Conservation (phyloP, 2,113 vertebrate genomes). For the Etia nguti region DNA sequence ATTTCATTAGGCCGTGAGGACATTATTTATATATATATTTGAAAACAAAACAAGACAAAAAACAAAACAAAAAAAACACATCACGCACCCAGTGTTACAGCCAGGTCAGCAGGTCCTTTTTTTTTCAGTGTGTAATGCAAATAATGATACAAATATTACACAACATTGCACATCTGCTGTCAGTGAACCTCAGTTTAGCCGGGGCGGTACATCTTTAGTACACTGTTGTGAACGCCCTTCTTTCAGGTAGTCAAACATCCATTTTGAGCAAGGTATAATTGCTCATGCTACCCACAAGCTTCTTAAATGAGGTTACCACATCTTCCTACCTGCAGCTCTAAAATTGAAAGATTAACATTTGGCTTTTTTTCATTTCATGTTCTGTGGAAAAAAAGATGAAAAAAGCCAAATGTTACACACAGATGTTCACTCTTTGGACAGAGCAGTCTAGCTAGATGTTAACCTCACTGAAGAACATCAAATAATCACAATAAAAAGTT, state of each 20-base stretch:
- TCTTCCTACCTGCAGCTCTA: background rate
- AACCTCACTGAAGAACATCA: background rate
- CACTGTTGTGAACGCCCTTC: background rate
- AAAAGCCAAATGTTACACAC: no score
- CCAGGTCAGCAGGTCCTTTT: background rate
- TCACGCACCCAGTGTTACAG: background rate
- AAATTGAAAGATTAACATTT: background rate
- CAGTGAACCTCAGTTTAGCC: background rate
- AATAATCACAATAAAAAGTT: background rate
- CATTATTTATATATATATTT: background rate
- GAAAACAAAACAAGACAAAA: background rate
- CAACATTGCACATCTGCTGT: background rate
- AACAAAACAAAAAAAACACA: background rate
- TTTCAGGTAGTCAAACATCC: background rate
- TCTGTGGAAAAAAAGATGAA: no score
- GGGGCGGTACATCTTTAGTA: background rate
- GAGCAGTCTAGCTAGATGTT: background rate
- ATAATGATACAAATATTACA: background rate
- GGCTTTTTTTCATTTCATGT: no score
- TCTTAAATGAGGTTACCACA: background rate
- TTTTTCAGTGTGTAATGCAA: background rate
- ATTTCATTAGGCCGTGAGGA: slow-evolving; percentile 29
- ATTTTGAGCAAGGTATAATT: background rate
- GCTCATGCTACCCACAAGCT: background rate
- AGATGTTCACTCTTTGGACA: no score